Conservation (phyloP, 2,113 vertebrate genomes). For the Xiphophorus hellerii region DNA sequence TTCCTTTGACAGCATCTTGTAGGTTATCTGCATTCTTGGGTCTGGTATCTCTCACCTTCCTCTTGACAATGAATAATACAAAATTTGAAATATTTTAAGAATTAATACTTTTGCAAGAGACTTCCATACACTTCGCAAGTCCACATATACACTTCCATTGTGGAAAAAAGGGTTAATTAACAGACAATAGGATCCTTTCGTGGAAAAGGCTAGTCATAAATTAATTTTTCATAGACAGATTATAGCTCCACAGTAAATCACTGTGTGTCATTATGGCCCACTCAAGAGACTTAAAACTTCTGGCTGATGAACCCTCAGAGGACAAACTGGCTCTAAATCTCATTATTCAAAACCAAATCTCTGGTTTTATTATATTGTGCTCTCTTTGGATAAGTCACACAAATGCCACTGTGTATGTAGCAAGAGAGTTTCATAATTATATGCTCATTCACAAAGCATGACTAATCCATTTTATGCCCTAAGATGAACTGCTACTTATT, state of each 20-base stretch:
- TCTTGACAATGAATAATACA: no score
- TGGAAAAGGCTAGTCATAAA: slow-evolving; percentile 8
- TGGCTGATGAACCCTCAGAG: slow-evolving; percentile 20
- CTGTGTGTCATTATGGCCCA: slow-evolving; percentile 14
- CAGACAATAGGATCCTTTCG: slow-evolving; percentile 1
- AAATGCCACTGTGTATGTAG: neutral
- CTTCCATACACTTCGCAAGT: neutral
- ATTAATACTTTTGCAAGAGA: neutral
- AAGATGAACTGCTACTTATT: slow-evolving; percentile 4
- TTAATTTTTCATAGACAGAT: slow-evolving; percentile 8
- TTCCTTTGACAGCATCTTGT: no score
- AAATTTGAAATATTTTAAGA: neutral
- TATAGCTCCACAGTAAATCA: slow-evolving; percentile 18
- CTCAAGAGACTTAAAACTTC: slow-evolving; percentile 5
- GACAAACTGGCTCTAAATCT: slow-evolving; percentile 5
- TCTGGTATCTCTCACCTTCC: no score
- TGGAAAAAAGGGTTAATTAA: neutral
- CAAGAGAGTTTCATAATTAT: slow-evolving; percentile 1
- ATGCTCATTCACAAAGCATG: slow-evolving; percentile 11
- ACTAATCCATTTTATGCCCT: slow-evolving; percentile 10
- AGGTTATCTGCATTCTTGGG: no score
- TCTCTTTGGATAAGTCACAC: slow-evolving; percentile 2
- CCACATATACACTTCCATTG: neutral
- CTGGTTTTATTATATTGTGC: slow-evolving; percentile 4
- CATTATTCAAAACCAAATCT: neutral